Evolutionary conservation across 2,113 vertebrate species (phyloP), one percentile per base, ranked within the genome.

Genomic region (Oreocharis arfaki): DNA sequence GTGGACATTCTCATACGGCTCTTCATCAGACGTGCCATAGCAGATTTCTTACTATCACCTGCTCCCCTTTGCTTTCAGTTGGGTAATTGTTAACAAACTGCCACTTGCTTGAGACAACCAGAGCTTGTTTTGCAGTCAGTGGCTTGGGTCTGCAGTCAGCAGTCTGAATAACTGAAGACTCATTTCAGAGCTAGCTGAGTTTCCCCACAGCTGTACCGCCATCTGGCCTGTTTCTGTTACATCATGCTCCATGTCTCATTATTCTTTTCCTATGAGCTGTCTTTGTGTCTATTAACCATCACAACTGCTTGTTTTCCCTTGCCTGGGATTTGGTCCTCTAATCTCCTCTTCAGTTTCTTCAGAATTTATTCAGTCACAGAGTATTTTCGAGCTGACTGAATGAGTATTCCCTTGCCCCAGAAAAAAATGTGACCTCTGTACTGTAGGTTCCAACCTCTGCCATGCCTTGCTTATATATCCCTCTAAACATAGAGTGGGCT

Each of bases 251-350:
- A 39, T 65, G 86, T 93, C 96, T 96, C 92, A 96, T 96, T 96
- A 96, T 95, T 94, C 95, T 94, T 96, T 96, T 95, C 88, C 92
- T 96, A 96, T 94, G 95, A 95, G 93, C 96, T 97, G 93, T 92
- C 88, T 80, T 93, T 93, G 89, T 97, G 94, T 97, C 95, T 95
- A 96, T 96, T 95, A 97, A 94, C 74, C 53, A 49, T 93, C 79
- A 94, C 75, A 95, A 96, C 96, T 94, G 92, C 95, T 97, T 97
- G 93, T 96, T 96, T 96, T 94, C n/a, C 49, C 95, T 90, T 94
- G 93, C 73, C 65, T 92, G 47, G 80, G 60, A 86, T 93, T 95
- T 84, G 79, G 71, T 96, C 28, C 76, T 89, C 76, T 89, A 87
- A 71, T 90, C 76, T 64, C n/a, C 86, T 91, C 95, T 92, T 93